Evolutionary conservation across 2,888 invertebrate species (phyloP).

Genomic region (Apoda limacodes): DNA sequence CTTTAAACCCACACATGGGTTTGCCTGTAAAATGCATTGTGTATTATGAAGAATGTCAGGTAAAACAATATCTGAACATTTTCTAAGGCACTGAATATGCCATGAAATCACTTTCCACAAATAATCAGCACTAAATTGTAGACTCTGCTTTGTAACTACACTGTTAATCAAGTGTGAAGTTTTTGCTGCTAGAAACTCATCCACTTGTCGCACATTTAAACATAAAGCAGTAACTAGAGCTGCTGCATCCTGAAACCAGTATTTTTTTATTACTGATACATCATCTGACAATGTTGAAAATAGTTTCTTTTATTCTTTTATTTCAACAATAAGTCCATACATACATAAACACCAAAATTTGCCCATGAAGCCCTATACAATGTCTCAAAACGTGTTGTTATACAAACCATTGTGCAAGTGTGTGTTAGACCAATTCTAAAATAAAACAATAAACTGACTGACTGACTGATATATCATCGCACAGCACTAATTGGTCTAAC

Average conservation of each 20-base stretch:
- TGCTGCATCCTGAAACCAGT: slow-evolving; percentile 49
- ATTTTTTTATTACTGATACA: no score
- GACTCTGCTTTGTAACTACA: slow-evolving; percentile 64
- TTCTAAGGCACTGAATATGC: slow-evolving; percentile 51
- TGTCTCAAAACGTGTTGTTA: no score
- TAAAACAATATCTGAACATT: slow-evolving; percentile 45
- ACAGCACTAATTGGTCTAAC: no score
- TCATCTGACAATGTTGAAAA: no score
- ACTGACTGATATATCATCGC: no score
- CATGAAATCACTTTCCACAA: slow-evolving; percentile 46
- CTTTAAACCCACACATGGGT: slow-evolving; percentile 35
- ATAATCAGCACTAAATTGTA: slow-evolving; percentile 40
- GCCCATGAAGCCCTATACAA: no score
- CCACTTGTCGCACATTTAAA: slow-evolving; percentile 47
- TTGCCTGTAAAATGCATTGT: slow-evolving; percentile 43
- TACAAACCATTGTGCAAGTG: no score
- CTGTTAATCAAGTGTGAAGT: slow-evolving; percentile 68
- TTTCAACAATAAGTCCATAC: no score
- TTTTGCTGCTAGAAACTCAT: slow-evolving; percentile 67
- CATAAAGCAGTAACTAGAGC: slow-evolving; percentile 41
- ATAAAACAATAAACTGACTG: no score
- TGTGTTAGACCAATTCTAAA: no score
- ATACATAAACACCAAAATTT: no score
- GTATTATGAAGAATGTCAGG: slow-evolving; percentile 55
- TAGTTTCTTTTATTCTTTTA: no score